Evolutionary conservation across 2,888 invertebrate genomes (phyloP), one percentile per base, ranked within the genome.

Genomic region (Hedychridium roseum): DNA sequence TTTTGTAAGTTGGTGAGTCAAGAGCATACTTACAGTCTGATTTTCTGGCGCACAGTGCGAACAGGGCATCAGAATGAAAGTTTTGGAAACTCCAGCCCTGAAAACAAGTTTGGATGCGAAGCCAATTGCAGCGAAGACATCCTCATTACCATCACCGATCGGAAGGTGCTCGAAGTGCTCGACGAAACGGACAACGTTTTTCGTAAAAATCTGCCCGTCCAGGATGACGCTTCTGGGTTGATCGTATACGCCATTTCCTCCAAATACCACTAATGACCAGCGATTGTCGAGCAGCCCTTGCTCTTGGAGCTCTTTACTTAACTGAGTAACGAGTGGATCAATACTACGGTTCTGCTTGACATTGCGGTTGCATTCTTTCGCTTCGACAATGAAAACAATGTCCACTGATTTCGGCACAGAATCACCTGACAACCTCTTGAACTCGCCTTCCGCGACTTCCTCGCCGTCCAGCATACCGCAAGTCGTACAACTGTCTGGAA

Each of bases 381-480:
- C 92, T 71, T 97, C 95, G 0, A 96, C 84, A 41, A 97, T 86
- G 76, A 97, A 92, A 41, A 96, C 91, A 0, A 95, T 83, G 79
- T 97, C 97, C 2, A 90, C 88, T 2, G 91, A 89, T 54, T 80
- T 83, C 0, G 88, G 88, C 3, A 88, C 81, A 14, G 78, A 72
- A 9, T 77, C 68, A 23, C 83, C 84, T 34, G 85, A 81, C n/a
- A 92, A 76, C 42, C 85, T 83, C 40, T 87, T 81, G 76, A 91
- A 89, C 5, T 88, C 85, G 1, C 93, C 92, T 75, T 94, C 94
- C 9, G 86, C 83, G 14, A 93, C 83, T 5, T 49, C 59, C 2
- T 86, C 84, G 30, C 88, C 89, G 79, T 90, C 87, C 0, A 84
- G 79, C 38, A 89, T 82, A 35, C 83, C 82, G 71, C 94, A 94